phyloP scores from a whole-genome alignment of 1,140 invertebrate genomes.

The Cylas formicarius region DNA sequence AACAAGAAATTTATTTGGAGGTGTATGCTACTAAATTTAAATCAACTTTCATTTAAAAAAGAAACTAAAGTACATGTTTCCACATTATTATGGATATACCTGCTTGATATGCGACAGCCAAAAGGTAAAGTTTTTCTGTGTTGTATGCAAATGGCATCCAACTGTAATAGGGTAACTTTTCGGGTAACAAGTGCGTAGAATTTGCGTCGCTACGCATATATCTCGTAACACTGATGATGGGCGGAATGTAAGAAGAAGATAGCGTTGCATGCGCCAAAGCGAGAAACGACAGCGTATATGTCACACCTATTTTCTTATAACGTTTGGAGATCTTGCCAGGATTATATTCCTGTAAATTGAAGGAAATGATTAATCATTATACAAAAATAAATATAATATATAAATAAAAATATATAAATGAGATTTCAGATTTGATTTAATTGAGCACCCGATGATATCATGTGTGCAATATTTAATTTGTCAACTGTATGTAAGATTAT shows the following conservation, averaged over 20 bases:
- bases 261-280: constrained; percentile 31
- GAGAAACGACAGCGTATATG: constrained; percentile 29
- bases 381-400: background rate
- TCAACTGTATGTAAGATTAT: too few species aligned
- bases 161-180: constrained; percentile 30
- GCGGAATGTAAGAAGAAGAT: constrained; percentile 31
- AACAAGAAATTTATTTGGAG: too few species aligned
- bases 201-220: constrained; percentile 3
- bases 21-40: too few species aligned
- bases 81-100: too few species aligned
- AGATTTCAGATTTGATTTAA: too few species aligned
- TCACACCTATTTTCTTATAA: constrained; percentile 26
- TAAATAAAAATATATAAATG: constrained; percentile 3
- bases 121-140: constrained; percentile 26
- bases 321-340: constrained; percentile 18
- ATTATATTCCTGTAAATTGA: constrained; percentile 15
- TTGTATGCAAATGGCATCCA: constrained; percentile 34
- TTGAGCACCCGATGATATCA: too few species aligned
- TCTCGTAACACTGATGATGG: constrained; percentile 18
- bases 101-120: constrained; percentile 32
- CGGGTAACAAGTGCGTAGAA: constrained; percentile 10
- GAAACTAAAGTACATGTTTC: too few species aligned
- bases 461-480: too few species aligned
- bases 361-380: background rate
- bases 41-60: too few species aligned